These are phyloP conservation scores for Holacanthella duospinosa DNA, from an alignment of 2,888 invertebrate genomes.

Conservation along the genomic window DNA sequence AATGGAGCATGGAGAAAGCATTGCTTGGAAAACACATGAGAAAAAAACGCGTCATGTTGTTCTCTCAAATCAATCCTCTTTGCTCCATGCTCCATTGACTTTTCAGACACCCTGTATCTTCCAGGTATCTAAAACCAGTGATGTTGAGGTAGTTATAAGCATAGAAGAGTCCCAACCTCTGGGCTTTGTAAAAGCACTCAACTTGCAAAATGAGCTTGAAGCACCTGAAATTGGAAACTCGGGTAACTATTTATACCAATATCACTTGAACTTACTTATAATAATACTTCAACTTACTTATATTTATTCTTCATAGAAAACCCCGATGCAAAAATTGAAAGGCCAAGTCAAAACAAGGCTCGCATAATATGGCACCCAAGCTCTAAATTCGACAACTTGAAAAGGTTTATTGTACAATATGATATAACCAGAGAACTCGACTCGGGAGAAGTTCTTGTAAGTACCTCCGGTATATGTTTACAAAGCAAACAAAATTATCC, in stretches of 20 bases:
- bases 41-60: too few relatives aligned
- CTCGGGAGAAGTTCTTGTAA: conserved; percentile 51
- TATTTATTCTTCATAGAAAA: conserved; percentile 28
- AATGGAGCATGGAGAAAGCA: too few relatives aligned
- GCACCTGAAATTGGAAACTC: neutral
- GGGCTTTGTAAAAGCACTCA: neutral
- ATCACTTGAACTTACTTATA: too few relatives aligned
- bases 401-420: conserved; percentile 55
- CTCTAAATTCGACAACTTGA: conserved; percentile 45
- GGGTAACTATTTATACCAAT: too few relatives aligned
- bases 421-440: conserved; percentile 53
- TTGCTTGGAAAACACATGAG: too few relatives aligned
- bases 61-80: too few relatives aligned
- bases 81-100: too few relatives aligned
- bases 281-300: neutral
- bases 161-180: conserved; percentile 50
- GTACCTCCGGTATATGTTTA: neutral
- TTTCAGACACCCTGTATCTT: too few relatives aligned
- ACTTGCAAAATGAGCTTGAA: neutral
- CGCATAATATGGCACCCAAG: conserved; percentile 52
- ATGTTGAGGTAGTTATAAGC: conserved; percentile 53
- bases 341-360: conserved; percentile 41
- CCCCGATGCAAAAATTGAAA: conserved; percentile 27
- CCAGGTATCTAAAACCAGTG: conserved; percentile 47
- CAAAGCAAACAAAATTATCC: neutral